Conservation (phyloP, 2,797 vertebrate genomes). For the Stomatorhinus walkeri region DNA sequence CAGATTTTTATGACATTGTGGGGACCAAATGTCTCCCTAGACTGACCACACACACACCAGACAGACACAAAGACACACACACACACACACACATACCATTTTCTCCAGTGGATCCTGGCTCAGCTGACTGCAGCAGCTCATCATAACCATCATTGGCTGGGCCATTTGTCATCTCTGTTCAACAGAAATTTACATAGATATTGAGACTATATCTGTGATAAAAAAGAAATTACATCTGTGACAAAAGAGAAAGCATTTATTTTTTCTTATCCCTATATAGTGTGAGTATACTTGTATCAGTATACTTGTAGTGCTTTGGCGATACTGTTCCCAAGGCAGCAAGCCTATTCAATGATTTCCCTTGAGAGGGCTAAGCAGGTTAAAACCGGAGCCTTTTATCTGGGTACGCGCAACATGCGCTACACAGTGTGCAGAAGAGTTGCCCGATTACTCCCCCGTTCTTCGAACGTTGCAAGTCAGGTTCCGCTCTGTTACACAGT, state of each 20-base stretch:
- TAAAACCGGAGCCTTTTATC: neutral
- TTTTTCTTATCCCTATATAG: neutral
- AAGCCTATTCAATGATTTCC: neutral
- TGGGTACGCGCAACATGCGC: neutral
- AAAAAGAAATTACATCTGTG: neutral
- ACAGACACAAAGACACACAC: too few relatives aligned
- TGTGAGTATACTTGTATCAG: too few relatives aligned
- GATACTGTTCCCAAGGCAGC: neutral
- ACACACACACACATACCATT: neutral
- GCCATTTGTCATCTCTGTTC: neutral
- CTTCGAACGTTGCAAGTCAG: neutral
- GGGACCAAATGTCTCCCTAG: neutral
- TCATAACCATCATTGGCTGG: neutral
- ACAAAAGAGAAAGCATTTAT: neutral
- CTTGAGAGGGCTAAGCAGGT: neutral
- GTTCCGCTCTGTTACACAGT: neutral
- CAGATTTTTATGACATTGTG: too few relatives aligned
- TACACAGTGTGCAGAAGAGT: neutral
- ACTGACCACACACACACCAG: neutral
- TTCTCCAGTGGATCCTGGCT: neutral
- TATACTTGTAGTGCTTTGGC: neutral
- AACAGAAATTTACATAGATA: neutral
- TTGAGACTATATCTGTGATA: neutral
- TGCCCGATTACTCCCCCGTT: neutral
- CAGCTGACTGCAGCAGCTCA: neutral